These are phyloP conservation scores for Agrotis exclamationis DNA, from an alignment of 2,888 invertebrate genomes.

Conservation along the genomic window DNA sequence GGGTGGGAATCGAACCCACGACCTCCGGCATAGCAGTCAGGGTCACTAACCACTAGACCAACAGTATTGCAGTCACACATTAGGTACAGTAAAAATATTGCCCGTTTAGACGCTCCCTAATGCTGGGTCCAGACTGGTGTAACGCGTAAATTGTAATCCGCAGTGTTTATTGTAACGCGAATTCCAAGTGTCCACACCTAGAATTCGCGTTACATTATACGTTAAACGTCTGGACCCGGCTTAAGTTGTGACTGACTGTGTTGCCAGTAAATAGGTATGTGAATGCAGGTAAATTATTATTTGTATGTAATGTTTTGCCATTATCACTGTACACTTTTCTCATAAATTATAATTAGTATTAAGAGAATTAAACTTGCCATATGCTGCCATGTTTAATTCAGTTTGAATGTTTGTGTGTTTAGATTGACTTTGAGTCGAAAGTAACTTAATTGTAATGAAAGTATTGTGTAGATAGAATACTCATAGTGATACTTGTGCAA, in stretches of 20 bases:
- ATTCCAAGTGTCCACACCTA: too few relatives aligned
- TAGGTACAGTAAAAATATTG: too few relatives aligned
- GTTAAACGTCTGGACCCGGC: too few relatives aligned
- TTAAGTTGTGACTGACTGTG: constrained; percentile 50
- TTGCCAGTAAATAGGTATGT: constrained; percentile 43
- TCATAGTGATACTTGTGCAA: constrained; percentile 71
- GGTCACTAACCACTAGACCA: too few relatives aligned
- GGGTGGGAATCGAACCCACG: too few relatives aligned
- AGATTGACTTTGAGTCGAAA: constrained; percentile 51
- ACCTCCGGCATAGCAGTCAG: too few relatives aligned
- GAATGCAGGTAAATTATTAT: constrained; percentile 40
- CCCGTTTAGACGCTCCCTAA: too few relatives aligned
- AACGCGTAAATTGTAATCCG: too few relatives aligned
- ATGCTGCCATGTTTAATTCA: constrained; percentile 88
- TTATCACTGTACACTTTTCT: constrained; percentile 62
- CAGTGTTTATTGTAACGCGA: too few relatives aligned
- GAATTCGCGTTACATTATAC: too few relatives aligned
- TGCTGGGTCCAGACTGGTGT: too few relatives aligned
- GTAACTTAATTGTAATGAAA: constrained; percentile 59
- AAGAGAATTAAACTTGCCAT: constrained; percentile 89
- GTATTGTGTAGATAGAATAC: constrained; percentile 67
- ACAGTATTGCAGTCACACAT: too few relatives aligned
- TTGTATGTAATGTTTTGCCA: constrained; percentile 67
- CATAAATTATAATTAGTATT: constrained; percentile 65
- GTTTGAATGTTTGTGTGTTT: constrained; percentile 58